Evolutionary conservation across 2,888 invertebrate genomes (phyloP).

Genomic region (Mantis religiosa): DNA sequence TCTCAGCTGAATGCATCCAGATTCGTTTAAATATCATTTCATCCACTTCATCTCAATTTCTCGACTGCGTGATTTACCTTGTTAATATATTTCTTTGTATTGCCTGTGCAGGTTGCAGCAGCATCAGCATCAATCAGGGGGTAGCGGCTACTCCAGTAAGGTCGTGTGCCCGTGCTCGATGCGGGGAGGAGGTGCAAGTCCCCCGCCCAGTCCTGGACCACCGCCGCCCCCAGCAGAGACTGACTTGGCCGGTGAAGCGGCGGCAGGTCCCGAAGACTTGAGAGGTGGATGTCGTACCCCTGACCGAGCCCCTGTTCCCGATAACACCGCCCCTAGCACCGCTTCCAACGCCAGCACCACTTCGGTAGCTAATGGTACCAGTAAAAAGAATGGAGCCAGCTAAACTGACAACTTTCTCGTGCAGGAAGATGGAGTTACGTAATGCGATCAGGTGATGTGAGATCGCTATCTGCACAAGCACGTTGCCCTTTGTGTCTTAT

Average conservation of each 20-base stretch:
- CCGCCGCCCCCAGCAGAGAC: conserved; percentile 19
- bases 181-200: background rate
- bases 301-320: background rate
- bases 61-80: too few species aligned
- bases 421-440: background rate
- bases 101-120: background rate
- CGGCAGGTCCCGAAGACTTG: background rate
- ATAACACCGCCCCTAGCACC: background rate
- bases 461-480: too few species aligned
- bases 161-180: background rate
- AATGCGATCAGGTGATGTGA: background rate
- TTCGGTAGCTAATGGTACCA: background rate
- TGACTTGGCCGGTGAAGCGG: background rate
- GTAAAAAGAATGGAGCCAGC: background rate
- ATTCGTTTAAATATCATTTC: too few species aligned
- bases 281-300: background rate
- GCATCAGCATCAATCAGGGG: background rate
- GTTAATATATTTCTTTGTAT: too few species aligned
- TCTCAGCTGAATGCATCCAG: too few species aligned
- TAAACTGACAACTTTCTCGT: conserved; percentile 21
- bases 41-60: too few species aligned
- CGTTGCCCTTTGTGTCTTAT: too few species aligned
- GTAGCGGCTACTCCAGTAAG: background rate
- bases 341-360: background rate
- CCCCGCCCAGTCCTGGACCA: background rate